Percentiles rank a stretch among this genome's conserved stretches.
Conservation (phyloP, 2,797 vertebrate genomes). For the Sebastes cheni region DNA sequence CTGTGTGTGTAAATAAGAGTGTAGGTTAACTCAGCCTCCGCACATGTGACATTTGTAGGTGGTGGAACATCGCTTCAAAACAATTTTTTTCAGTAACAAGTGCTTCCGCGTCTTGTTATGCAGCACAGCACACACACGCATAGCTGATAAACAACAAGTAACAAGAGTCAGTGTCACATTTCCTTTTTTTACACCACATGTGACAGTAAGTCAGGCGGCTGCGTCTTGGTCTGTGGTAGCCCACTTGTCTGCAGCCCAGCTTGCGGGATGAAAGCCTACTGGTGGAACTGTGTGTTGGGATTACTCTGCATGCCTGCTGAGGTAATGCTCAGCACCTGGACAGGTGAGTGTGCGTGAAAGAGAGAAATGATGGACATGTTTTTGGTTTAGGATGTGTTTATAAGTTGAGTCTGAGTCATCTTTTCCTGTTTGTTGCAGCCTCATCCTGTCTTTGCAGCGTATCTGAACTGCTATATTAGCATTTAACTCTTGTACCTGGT, state of each 20-base stretch:
- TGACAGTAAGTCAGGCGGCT: background rate
- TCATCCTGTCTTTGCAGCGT: constrained; percentile 1
- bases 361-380: background rate
- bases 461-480: background rate
- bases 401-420: background rate
- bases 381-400: background rate
- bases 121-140: background rate
- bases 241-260: background rate
- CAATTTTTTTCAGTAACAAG: background rate
- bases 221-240: background rate
- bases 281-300: constrained; percentile 61
- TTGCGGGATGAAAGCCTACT: constrained; percentile 50
- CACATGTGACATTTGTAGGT: background rate
- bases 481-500: background rate
- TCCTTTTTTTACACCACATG: constrained; percentile 17
- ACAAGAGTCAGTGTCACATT: background rate
- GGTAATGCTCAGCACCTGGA: background rate
- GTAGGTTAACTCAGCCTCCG: background rate
- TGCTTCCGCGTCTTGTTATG: background rate
- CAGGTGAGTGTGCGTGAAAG: constrained; percentile 52
- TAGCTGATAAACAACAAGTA: background rate
- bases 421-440: constrained; percentile 40
- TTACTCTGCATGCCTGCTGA: constrained; percentile 51
- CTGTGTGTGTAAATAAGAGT: background rate
- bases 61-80: background rate